Evolutionary conservation across 2,113 vertebrate genomes (phyloP).

Genomic region (Tor tambroides): DNA sequence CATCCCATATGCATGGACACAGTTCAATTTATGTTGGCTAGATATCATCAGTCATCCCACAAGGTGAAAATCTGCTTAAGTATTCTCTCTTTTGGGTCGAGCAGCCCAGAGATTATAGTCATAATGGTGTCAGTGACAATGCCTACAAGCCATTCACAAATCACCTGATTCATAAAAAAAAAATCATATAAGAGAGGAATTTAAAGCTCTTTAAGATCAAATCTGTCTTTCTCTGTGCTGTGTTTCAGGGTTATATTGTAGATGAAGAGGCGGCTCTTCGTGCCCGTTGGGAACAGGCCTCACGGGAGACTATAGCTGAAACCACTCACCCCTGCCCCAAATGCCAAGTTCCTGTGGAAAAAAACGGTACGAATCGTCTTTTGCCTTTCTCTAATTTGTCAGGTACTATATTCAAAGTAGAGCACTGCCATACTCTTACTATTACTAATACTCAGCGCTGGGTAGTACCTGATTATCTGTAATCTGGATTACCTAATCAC

Average conservation of each 20-base stretch:
- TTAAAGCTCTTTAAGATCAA: not conserved
- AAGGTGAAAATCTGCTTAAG: not conserved
- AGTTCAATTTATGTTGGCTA: not conserved
- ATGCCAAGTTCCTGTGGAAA: constrained; percentile 87
- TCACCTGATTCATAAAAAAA: constrained; percentile 33
- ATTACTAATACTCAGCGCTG: no score
- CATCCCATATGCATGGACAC: constrained; percentile 20
- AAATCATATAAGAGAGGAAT: not conserved
- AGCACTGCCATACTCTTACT: no score
- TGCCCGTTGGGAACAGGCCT: constrained; percentile 86
- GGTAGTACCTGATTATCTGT: no score
- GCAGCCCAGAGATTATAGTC: not conserved
- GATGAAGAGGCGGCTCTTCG: constrained; percentile 78
- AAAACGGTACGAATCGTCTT: constrained; percentile 76
- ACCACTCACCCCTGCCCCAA: constrained; percentile 87
- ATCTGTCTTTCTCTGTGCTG: not conserved
- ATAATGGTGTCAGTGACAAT: not conserved
- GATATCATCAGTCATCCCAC: constrained; percentile 29
- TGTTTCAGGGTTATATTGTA: constrained; percentile 77
- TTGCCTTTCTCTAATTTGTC: not conserved
- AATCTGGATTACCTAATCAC: no score
- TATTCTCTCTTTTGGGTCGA: no score
- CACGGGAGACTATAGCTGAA: constrained; percentile 82
- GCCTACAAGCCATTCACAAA: constrained; percentile 14
- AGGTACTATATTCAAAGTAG: no score